Base-by-base conservation (phyloP, 2,888 invertebrate genomes). In the Pinctada fucata region DNA sequence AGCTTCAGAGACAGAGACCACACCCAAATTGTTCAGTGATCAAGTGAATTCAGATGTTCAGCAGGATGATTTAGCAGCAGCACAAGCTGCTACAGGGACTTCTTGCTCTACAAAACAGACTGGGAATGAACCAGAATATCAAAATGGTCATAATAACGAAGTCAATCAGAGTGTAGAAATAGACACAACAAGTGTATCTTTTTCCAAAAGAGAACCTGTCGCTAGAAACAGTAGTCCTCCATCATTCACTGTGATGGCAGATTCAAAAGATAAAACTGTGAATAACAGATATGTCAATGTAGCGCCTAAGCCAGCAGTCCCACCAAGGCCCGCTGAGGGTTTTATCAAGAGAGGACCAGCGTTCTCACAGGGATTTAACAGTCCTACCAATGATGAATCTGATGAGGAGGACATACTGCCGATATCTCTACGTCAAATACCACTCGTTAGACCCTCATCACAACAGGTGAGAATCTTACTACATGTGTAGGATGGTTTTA, bases 361-460 rank as follows among this genome's bases (percentile, higher is more conserved):
- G 31, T 31, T 31, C 31, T 31, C 31, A 31, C 31, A 31, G 31
- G 31, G 31, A 31, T 31, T 31, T 31, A 31, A 31, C 31, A 31
- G 31, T 31, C 31, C 31, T 31, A 31, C 31, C 31, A 31, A 31
- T 31, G 31, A 31, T 31, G 31, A 31, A 31, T 31, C 6, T 67
- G 67, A 77, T 51, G 66, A 64, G 48, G 51, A 51, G 51, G 66
- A 77, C 63, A 77, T 16, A 3, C 49, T 76, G 47, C 72, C 74
- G 52, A 71, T 78, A 58, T 58, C 78, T 49, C 48, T 81, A 45
- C 72, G 83, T 45, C 78, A 77, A n/a, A 83, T 85, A 48, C 88
- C 88, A 3, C 87, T 86, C 6, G 78, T 83, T 13, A 80, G 85
- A 80, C 85, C 88, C 2, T 83, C 86, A 3, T 83, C 83, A 16